Evolutionary conservation across 1,140 invertebrate genomes (phyloP).

Genomic region (Meloidogyne floridensis): DNA sequence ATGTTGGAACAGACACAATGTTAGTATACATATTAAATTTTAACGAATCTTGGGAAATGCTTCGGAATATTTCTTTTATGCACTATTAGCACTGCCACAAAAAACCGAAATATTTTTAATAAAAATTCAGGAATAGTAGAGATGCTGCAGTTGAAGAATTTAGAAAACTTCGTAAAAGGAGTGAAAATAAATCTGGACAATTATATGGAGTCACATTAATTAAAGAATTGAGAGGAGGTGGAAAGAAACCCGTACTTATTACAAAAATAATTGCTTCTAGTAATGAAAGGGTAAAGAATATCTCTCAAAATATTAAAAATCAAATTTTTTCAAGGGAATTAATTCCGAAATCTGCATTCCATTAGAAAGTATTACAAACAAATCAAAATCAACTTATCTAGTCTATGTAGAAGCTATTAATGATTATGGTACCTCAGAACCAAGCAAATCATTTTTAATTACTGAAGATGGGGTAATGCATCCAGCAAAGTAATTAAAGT

Average conservation of each 20-base stretch:
- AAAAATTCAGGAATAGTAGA: constrained; percentile 1
- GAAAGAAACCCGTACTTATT: not conserved
- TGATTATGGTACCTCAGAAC: constrained; percentile 47
- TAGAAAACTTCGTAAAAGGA: constrained; percentile 33
- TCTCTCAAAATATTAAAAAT: not conserved
- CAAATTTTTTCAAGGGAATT: constrained; percentile 21
- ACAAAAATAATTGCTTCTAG: constrained; percentile 16
- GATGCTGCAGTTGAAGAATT: constrained; percentile 8
- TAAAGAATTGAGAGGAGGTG: constrained; percentile 37
- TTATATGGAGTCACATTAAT: constrained; percentile 32
- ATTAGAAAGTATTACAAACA: constrained; percentile 27
- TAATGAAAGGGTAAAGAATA: not conserved
- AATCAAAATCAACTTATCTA: constrained; percentile 34
- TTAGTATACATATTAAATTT: too few relatives aligned
- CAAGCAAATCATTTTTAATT: constrained; percentile 46
- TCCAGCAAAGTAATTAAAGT: not conserved
- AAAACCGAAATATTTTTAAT: too few relatives aligned
- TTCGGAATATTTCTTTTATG: constrained; percentile 8
- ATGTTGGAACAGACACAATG: not conserved
- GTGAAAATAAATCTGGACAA: constrained; percentile 22
- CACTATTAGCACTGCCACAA: too few relatives aligned
- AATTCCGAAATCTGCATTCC: constrained; percentile 38
- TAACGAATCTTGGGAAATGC: not conserved
- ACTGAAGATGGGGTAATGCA: constrained; percentile 6
- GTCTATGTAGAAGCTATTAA: constrained; percentile 46